These are phyloP conservation scores for Oedothorax gibbosus DNA, from an alignment of 1,140 invertebrate species.

Conservation along the genomic window DNA sequence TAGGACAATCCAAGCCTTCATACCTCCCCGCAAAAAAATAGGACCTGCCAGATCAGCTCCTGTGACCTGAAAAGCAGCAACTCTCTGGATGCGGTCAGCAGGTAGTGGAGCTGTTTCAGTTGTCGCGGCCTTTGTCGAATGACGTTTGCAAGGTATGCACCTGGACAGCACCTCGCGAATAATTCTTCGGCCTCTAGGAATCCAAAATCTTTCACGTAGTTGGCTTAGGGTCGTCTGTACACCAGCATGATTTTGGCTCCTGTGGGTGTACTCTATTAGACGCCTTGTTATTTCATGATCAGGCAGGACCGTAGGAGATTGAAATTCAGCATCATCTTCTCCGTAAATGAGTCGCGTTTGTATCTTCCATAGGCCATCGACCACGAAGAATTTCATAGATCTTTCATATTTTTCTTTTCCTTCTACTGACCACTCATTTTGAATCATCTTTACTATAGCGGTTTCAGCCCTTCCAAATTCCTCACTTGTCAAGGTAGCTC, in stretches of 20 bases:
- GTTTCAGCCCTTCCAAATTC: not conserved
- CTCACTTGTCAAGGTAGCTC: not conserved
- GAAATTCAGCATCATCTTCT: constrained; percentile 15
- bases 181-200: constrained; percentile 25
- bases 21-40: constrained; percentile 2
- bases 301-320: constrained; percentile 21
- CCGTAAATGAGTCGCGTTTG: constrained; percentile 2
- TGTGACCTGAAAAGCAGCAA: constrained; percentile 22
- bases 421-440: not conserved
- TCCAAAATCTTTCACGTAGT: constrained; percentile 30
- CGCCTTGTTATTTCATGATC: constrained; percentile 4
- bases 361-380: not conserved
- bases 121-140: not conserved
- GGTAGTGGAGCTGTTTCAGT: constrained; percentile 11
- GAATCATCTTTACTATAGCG: not conserved
- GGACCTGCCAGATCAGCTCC: constrained; percentile 34
- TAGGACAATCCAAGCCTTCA: constrained; percentile 44
- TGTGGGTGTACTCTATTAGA: constrained; percentile 8
- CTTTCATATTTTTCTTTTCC: not conserved
- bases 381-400: not conserved
- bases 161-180: not conserved
- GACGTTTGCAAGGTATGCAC: constrained; percentile 19
- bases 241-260: not conserved
- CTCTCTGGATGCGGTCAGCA: constrained; percentile 2
- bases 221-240: not conserved